Base-by-base conservation (phyloP, 2,797 vertebrate species). In the Rallus crepitans region DNA sequence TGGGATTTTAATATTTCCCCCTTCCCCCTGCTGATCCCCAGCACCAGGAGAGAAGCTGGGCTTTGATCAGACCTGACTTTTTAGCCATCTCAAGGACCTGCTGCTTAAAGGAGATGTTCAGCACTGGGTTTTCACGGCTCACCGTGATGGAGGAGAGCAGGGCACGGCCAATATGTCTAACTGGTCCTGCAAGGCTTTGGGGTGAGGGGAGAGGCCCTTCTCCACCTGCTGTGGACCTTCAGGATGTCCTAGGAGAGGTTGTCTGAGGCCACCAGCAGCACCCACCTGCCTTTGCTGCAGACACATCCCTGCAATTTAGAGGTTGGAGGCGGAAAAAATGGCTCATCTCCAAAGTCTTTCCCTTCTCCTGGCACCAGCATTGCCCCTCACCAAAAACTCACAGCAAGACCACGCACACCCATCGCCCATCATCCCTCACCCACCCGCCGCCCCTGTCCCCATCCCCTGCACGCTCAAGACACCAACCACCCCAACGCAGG, bases 1-100 rank as follows among this genome's bases (percentile, higher is more conserved):
- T 8, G 53, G 82, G 77, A 57, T 95, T 97, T 95, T 88, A 79
- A 88, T 89, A 91, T 93, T 92, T 89, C 79, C 79, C 94, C n/a
- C n/a, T 73, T 90, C 47, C 84, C 72, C 82, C 56, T 52, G 55
- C 37, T 1, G 5, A 53, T 27, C 40, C 78, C 75, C 50, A 7
- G 76, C 77, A 87, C 56, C 7, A 45, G 71, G 65, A 87, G 55
- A 83, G 69, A 81, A 92, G 79, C 85, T 1, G 3, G 28, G 85
- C 83, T 82, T 81, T 91, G 77, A 91, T 94, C 69, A 79, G 63
- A 35, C 0, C 47, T n/a, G 73, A 45, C 2, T 68, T 94, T 65
- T 12, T 0, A 66, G 45, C 48, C 82, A 20, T 28, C 31, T 5
- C 37, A 39, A 19, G 75, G 71, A 48, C 25, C 31, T 70, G 24